Evolutionary conservation across 2,888 invertebrate genomes (phyloP).

Genomic region (Himalopsyche japonica): DNA sequence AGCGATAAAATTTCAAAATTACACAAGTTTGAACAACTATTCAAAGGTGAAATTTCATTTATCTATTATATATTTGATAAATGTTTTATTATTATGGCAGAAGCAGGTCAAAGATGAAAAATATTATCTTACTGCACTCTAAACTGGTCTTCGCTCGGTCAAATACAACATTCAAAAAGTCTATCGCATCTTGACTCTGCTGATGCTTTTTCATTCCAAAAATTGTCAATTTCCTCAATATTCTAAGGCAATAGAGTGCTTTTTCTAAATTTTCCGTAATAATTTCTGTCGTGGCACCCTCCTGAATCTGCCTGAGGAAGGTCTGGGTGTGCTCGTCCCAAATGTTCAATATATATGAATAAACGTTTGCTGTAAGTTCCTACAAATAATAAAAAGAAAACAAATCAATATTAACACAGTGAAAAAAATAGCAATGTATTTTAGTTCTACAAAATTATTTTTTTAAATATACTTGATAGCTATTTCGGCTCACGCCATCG

Average conservation of each 20-base stretch:
- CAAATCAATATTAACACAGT: neutral
- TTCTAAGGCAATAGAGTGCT: conserved; percentile 77
- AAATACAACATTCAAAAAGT: conserved; percentile 79
- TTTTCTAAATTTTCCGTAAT: conserved; percentile 75
- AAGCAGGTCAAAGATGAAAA: neutral
- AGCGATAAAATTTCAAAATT: no score
- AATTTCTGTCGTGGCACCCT: conserved; percentile 61
- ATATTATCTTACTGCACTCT: conserved; percentile 70
- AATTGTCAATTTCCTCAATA: conserved; percentile 80
- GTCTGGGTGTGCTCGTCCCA: conserved; percentile 78
- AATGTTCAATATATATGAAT: conserved; percentile 72
- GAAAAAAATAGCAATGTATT: no score
- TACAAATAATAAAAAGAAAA: conserved; percentile 47
- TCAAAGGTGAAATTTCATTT: no score
- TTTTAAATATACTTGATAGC: no score
- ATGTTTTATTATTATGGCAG: no score
- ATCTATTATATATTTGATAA: no score
- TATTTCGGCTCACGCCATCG: no score
- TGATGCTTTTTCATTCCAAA: conserved; percentile 82
- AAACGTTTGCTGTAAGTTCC: conserved; percentile 77
- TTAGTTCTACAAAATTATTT: no score
- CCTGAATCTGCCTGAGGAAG: conserved; percentile 68
- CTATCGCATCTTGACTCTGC: conserved; percentile 72
- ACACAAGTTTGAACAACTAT: no score
- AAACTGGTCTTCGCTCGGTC: conserved; percentile 76